Percentiles rank a stretch among this genome's conserved stretches.
Conservation (phyloP, 2,888 invertebrate species). For the Hypomecis punctinalis region DNA sequence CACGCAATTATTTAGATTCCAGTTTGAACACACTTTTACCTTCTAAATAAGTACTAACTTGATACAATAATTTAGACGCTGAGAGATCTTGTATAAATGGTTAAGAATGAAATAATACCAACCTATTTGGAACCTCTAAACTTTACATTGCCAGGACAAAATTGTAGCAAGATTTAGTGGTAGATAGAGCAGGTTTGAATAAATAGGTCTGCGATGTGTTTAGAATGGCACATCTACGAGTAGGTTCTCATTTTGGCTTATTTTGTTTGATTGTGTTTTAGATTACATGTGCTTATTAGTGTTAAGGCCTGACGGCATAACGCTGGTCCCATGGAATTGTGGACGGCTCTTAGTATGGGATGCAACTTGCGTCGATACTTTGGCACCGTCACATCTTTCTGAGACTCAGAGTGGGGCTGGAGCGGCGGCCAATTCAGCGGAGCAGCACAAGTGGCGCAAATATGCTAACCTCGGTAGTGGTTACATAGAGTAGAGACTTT, state of each 20-base stretch:
- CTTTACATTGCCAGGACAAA: slow-evolving; percentile 19
- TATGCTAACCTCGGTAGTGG: no score
- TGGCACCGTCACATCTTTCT: no score
- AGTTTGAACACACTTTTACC: background rate
- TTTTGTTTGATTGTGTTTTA: slow-evolving; percentile 20
- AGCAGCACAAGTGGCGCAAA: no score
- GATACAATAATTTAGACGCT: background rate
- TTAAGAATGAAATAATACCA: slow-evolving; percentile 24
- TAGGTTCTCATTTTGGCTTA: slow-evolving; percentile 17
- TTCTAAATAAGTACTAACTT: slow-evolving; percentile 4
- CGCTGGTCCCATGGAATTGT: no score
- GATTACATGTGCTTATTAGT: background rate
- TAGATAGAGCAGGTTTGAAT: slow-evolving; percentile 23
- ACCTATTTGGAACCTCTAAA: slow-evolving; percentile 21
- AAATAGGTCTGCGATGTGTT: slow-evolving; percentile 23
- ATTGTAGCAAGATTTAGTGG: slow-evolving; percentile 21
- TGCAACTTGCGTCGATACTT: no score
- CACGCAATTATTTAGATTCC: background rate
- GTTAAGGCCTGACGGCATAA: no score
- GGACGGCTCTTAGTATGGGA: no score
- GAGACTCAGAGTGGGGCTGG: no score
- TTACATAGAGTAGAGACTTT: no score
- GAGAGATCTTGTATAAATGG: slow-evolving; percentile 24
- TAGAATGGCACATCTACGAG: slow-evolving; percentile 31
- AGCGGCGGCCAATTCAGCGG: no score